A percentile compares a stretch with the other conserved stretches of the same genome.
phyloP scores from a whole-genome alignment of 2,888 invertebrate species.

The Trissolcus japonicus region DNA sequence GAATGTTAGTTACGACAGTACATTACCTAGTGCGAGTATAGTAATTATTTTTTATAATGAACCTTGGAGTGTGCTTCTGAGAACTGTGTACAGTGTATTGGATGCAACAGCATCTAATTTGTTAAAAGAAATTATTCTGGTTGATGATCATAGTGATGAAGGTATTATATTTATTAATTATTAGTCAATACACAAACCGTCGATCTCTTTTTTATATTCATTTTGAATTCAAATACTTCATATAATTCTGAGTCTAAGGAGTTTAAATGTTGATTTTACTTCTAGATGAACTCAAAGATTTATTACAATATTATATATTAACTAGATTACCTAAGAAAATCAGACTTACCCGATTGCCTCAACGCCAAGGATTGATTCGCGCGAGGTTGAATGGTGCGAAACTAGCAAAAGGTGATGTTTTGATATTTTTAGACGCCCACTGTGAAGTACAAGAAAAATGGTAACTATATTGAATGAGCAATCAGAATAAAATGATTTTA shows the following conservation, averaged over 20 bases:
- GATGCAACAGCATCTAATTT: slow-evolving; percentile 83
- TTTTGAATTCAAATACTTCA: neutral
- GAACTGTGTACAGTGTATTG: slow-evolving; percentile 94
- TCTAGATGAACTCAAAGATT: slow-evolving; percentile 82
- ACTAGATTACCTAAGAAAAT: slow-evolving; percentile 85
- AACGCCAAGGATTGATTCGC: slow-evolving; percentile 90
- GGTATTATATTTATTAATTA: slow-evolving; percentile 70
- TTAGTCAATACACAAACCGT: neutral
- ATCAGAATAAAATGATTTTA: neutral
- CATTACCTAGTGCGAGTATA: slow-evolving; percentile 84
- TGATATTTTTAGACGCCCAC: slow-evolving; percentile 94
- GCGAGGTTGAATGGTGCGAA: slow-evolving; percentile 93
- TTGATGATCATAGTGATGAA: slow-evolving; percentile 94
- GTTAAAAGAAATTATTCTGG: slow-evolving; percentile 93
- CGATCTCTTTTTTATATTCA: no score
- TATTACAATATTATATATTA: slow-evolving; percentile 88
- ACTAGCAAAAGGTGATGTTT: slow-evolving; percentile 86
- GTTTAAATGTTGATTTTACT: slow-evolving; percentile 9
- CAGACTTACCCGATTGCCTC: slow-evolving; percentile 84
- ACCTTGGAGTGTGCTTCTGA: slow-evolving; percentile 88
- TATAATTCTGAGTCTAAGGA: no score
- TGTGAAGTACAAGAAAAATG: slow-evolving; percentile 90
- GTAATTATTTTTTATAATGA: slow-evolving; percentile 94
- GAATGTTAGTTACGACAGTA: slow-evolving; percentile 80
- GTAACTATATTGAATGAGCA: slow-evolving; percentile 73